Base-by-base conservation (phyloP, 2,888 invertebrate species). In the Girardia tigrina region DNA sequence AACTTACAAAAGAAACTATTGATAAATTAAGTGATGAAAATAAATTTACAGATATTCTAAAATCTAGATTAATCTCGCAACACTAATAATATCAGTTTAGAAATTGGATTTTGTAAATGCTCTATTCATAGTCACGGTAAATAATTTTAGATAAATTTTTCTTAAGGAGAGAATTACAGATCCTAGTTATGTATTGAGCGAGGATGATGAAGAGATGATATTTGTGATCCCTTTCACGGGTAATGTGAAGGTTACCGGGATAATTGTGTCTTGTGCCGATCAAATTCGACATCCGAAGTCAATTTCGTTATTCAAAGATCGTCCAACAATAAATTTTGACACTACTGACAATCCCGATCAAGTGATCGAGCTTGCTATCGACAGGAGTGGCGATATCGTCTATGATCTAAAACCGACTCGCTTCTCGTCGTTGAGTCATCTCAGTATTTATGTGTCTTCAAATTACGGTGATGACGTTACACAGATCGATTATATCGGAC, bases 161-260 rank as follows among this genome's bases (percentile, higher is more conserved):
- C 16, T 36, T 12, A 8, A 56, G 56, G 56, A 56, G 23, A 4
- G 56, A 23, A 56, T 20, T 20, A 56, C 56, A 12, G 23, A 56
- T 56, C n/a, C 23, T 12, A 20, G 0, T 28, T 92, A 87, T 87
- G 95, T 97, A 0, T 90, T 92, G 85, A 95, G 95, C 86, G 97
- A 97, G 87, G 90, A 89, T 0, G 97, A 97, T 86, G 91, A 91
- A 84, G 97, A 98, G 85, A 86, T 98, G 1, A 86, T 98, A 0
- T 93, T 98, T 82, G 95, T 94, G 83, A 91, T 97, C 81, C 95
- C 95, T 87, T 98, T 98, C 83, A 92, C 92, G 42, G 94, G 94
- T 29, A 91, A 91, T 86, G 88, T 98, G 0, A 95, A 95, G 84
- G 85, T 98, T 73, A 94, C 94, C 86, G 95, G 95, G 8, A 88